Percentiles rank a stretch among this genome's conserved stretches.
phyloP scores from a whole-genome alignment of 2,797 vertebrate genomes.

The Leuciscus waleckii region DNA sequence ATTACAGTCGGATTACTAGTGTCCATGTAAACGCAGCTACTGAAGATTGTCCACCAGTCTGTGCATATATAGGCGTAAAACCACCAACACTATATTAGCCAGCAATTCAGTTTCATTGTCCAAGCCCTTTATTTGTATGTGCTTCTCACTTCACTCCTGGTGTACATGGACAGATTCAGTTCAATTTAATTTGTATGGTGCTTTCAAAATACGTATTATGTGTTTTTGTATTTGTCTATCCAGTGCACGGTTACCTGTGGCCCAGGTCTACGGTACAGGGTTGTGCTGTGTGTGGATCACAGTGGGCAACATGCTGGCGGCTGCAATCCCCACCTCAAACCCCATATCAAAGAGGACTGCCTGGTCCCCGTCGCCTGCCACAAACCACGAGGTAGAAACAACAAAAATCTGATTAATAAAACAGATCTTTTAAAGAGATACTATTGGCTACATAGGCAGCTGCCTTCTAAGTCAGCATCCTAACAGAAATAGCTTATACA shows the following conservation, averaged over 20 bases:
- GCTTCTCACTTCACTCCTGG: neutral
- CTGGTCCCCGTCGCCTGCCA: slow-evolving; percentile 86
- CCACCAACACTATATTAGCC: neutral
- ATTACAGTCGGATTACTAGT: neutral
- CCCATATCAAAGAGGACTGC: slow-evolving; percentile 94
- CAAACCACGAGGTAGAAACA: slow-evolving; percentile 85
- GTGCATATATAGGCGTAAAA: neutral
- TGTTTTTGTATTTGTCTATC: neutral
- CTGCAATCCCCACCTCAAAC: slow-evolving; percentile 85
- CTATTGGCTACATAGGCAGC: neutral
- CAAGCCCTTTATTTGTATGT: neutral
- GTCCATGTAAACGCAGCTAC: neutral
- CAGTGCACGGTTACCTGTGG: slow-evolving; percentile 96
- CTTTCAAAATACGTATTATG: neutral
- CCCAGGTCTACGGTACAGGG: slow-evolving; percentile 88
- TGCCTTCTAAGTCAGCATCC: too few species aligned
- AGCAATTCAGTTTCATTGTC: neutral
- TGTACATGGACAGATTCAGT: neutral
- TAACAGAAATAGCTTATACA: neutral
- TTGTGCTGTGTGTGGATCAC: slow-evolving; percentile 91
- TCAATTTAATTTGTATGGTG: neutral
- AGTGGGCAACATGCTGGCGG: slow-evolving; percentile 89
- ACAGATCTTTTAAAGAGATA: too few species aligned
- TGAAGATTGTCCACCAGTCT: neutral
- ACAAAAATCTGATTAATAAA: neutral